Base-by-base conservation (phyloP, 1,140 invertebrate species). In the Heliconius himera region DNA sequence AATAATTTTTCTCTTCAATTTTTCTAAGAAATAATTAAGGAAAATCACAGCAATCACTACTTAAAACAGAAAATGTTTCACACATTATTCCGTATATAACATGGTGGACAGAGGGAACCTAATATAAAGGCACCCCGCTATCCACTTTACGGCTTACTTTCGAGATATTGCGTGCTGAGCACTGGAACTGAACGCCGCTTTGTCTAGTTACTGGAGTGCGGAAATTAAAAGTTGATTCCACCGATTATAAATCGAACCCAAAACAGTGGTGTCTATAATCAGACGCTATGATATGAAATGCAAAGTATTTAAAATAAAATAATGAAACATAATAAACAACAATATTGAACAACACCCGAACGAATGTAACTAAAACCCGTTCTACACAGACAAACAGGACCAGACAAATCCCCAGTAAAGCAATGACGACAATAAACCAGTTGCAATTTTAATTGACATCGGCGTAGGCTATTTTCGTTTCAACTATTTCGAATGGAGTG, bases 401-500 rank as follows among this genome's bases (percentile, higher is more conserved):
- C 26, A 66, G 11, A 66, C 60, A 66, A 66, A 13, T 66, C 60
- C 60, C 9, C 60, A 66, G 60, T 66, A 29, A 26, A 66, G 60
- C n/a, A 22, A 66, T 29, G 22, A 66, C 60, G 22, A 66, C 60
- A 29, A 29, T 66, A 66, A 66, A 29, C 60, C 60, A 66, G 60
- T 66, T 66, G 60, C 60, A 66, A 29, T 66, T 66, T 66, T 66
- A 66, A 66, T 66, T 66, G 60, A 66, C 60, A 66, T 13, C 60
- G 60, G 60, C 22, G 22, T 5, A 13, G 60, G 60, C 9, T 66
- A 56, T 56, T 56, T 56, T 56, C 54, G n/a, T 56, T 22, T 56
- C 54, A 56, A 56, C 54, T 56, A 66, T 66, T 66, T 66, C 60
- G 60, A 66, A 66, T 66, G 60, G 60, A 66, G 60, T 66, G 22